These are phyloP conservation scores for Hirtodrosophila confusa DNA, from an alignment of 2,888 invertebrate genomes.

Conservation along the genomic window DNA sequence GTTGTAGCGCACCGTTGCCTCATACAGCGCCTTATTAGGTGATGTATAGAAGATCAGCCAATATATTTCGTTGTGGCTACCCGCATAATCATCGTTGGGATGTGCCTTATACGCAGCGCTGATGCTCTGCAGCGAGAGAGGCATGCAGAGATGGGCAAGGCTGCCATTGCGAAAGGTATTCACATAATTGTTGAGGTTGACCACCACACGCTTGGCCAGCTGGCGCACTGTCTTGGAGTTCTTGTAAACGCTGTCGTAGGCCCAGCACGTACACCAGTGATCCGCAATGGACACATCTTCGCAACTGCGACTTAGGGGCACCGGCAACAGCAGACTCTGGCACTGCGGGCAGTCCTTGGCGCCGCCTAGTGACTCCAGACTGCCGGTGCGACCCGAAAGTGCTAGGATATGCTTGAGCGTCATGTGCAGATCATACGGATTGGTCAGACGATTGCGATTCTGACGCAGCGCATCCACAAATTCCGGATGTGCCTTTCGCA, in stretches of 20 bases:
- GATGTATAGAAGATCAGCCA: conserved; percentile 89
- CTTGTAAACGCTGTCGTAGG: conserved; percentile 84
- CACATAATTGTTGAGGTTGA: conserved; percentile 80
- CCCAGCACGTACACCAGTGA: conserved; percentile 92
- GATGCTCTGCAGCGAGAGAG: conserved; percentile 86
- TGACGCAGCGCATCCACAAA: conserved; percentile 86
- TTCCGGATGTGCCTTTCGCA: conserved; percentile 85
- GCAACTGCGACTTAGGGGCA: conserved; percentile 88
- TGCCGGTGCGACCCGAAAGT: conserved; percentile 84
- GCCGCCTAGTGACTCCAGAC: conserved; percentile 50
- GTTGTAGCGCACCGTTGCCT: conserved; percentile 87
- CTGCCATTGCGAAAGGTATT: conserved; percentile 76
- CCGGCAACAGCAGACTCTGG: conserved; percentile 87
- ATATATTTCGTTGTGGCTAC: conserved; percentile 84
- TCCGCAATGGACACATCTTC: conserved; percentile 88
- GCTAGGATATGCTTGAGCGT: conserved; percentile 88
- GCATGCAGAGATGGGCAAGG: conserved; percentile 85
- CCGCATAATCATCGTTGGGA: conserved; percentile 31
- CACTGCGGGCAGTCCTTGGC: conserved; percentile 87
- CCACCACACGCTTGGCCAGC: conserved; percentile 84
- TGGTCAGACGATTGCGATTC: conserved; percentile 88
- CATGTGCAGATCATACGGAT: conserved; percentile 90
- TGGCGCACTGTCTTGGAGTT: conserved; percentile 85
- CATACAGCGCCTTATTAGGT: conserved; percentile 89
- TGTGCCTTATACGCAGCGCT: conserved; percentile 85